phyloP scores from a whole-genome alignment of 2,113 vertebrate genomes.

The Microtus ochrogaster region DNA sequence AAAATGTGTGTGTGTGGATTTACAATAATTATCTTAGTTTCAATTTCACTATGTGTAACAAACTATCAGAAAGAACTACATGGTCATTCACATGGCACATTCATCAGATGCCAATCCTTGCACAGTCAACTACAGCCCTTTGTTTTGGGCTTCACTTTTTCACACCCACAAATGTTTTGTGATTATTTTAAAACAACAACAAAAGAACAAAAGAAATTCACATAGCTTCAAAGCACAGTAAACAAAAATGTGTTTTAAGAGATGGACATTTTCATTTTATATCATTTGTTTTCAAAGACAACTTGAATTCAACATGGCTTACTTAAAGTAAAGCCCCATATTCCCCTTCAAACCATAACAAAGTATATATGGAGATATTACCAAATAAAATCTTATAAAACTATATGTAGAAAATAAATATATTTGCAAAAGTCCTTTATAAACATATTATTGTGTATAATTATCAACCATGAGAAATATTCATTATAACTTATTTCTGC shows the following conservation, averaged over 20 bases:
- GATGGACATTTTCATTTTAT: background rate
- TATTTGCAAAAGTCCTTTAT: background rate
- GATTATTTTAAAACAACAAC: background rate
- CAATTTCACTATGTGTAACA: background rate
- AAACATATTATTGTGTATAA: background rate
- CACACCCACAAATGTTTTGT: background rate
- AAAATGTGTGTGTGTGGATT: background rate
- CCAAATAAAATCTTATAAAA: background rate
- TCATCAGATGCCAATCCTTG: background rate
- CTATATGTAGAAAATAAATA: background rate
- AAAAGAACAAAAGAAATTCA: background rate
- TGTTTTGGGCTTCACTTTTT: background rate
- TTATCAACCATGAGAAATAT: background rate
- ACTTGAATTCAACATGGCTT: background rate
- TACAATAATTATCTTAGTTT: background rate
- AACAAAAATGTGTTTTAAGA: background rate
- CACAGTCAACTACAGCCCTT: rapidly evolving
- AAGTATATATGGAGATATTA: background rate
- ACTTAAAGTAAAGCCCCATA: background rate
- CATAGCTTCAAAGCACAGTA: background rate
- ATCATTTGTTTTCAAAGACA: background rate
- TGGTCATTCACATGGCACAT: background rate
- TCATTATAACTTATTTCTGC: background rate
- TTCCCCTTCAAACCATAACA: background rate
- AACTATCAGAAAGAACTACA: background rate